A percentile compares a stretch with the other conserved stretches of the same genome.
Evolutionary conservation across 2,888 invertebrate species (phyloP).

Genomic region (Xylocampa areola): DNA sequence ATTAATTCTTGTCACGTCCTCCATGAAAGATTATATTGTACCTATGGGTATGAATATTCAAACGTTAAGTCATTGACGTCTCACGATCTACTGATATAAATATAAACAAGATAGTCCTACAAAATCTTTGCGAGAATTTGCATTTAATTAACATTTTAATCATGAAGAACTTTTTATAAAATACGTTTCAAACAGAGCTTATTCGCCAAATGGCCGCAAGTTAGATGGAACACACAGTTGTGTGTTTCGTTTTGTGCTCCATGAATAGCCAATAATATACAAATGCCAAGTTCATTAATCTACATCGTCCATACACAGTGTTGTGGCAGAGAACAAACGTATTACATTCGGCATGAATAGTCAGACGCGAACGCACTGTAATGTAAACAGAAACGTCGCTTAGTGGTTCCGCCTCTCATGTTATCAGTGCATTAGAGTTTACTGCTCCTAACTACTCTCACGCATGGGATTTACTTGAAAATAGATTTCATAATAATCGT

Average conservation of each 20-base stretch:
- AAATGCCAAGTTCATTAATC: constrained; percentile 57
- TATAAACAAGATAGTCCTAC: constrained; percentile 43
- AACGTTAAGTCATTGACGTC: constrained; percentile 52
- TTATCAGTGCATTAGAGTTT: too few relatives aligned
- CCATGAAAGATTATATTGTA: constrained; percentile 63
- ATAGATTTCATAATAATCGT: too few relatives aligned
- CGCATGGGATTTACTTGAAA: too few relatives aligned
- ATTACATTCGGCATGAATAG: constrained; percentile 41
- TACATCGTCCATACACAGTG: constrained; percentile 39
- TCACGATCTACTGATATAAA: constrained; percentile 45
- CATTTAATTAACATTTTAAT: too few relatives aligned
- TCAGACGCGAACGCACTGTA: constrained; percentile 55
- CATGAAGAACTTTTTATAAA: too few relatives aligned
- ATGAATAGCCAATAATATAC: constrained; percentile 55
- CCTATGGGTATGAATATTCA: constrained; percentile 76
- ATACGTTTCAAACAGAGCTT: too few relatives aligned
- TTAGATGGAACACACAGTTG: constrained; percentile 25
- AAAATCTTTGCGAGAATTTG: constrained; percentile 41
- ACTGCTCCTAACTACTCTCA: too few relatives aligned
- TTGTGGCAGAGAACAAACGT: constrained; percentile 32
- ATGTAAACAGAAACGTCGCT: constrained; percentile 59
- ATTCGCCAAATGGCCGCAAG: constrained; percentile 21
- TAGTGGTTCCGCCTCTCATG: too few relatives aligned
- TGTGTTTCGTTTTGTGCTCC: constrained; percentile 42
- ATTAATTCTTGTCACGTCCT: constrained; percentile 69